Conservation (phyloP, 2,888 invertebrate species). For the Coelopa pilipes region DNA sequence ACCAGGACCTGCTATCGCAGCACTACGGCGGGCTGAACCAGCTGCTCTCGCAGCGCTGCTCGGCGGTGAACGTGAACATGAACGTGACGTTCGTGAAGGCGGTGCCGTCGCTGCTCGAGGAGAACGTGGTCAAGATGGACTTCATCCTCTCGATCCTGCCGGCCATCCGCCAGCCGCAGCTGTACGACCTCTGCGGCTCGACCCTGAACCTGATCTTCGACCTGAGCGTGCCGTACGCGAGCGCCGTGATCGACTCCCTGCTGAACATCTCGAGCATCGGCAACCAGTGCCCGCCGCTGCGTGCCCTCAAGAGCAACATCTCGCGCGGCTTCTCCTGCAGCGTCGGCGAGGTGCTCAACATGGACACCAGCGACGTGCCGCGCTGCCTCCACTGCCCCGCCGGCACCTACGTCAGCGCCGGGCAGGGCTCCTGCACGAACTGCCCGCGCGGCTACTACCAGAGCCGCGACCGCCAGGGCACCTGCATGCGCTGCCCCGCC, state of each 20-base stretch:
- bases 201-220: constrained; percentile 94
- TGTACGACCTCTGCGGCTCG: constrained; percentile 95
- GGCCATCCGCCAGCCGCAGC: constrained; percentile 86
- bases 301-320: constrained; percentile 86
- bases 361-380: constrained; percentile 91
- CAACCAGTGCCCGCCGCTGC: constrained; percentile 90
- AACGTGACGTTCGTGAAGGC: constrained; percentile 91
- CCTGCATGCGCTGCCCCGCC: constrained; percentile 89
- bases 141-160: constrained; percentile 89
- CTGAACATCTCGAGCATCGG: constrained; percentile 90
- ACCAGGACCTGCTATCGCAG: constrained; percentile 83
- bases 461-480: constrained; percentile 88
- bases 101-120: constrained; percentile 81
- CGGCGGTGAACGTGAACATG: constrained; percentile 93
- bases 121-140: constrained; percentile 90
- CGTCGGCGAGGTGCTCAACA: constrained; percentile 92
- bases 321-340: constrained; percentile 92
- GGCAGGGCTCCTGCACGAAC: constrained; percentile 89
- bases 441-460: constrained; percentile 95
- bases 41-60: constrained; percentile 89
- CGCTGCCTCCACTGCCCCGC: constrained; percentile 97
- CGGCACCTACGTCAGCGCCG: constrained; percentile 91
- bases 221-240: constrained; percentile 91
- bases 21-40: constrained; percentile 83
- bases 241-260: constrained; percentile 87